phyloP scores from a whole-genome alignment of 2,888 invertebrate species.

The Drosophila sordidapex region DNA sequence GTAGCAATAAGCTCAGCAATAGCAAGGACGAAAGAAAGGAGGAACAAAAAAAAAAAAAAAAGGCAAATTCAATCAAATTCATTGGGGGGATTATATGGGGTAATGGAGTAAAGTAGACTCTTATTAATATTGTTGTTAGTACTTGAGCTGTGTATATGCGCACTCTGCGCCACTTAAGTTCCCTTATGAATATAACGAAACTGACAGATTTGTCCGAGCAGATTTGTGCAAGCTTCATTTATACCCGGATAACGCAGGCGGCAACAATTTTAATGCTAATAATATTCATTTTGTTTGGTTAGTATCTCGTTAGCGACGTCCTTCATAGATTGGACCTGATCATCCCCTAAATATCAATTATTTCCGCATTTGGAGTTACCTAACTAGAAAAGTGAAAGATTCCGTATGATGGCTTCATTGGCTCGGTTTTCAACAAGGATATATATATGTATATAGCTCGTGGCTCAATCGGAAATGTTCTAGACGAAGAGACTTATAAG shows the following conservation, averaged over 20 bases:
- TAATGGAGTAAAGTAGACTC: not conserved
- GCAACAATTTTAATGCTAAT: not conserved
- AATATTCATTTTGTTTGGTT: not conserved
- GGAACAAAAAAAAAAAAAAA: not conserved
- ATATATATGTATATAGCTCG: not conserved
- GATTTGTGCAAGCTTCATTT: not conserved
- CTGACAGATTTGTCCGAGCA: not conserved
- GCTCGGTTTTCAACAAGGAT: too few species aligned
- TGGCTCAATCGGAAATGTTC: not conserved
- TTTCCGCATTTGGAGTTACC: too few species aligned
- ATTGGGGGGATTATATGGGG: not conserved
- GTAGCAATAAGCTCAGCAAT: constrained; percentile 1
- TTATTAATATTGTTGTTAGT: not conserved
- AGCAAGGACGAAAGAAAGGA: not conserved
- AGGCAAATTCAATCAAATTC: not conserved
- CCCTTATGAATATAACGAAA: not conserved
- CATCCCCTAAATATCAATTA: not conserved
- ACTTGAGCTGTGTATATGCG: not conserved
- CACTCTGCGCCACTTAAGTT: not conserved
- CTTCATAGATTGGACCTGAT: not conserved
- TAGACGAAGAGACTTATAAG: not conserved
- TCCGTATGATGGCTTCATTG: not conserved
- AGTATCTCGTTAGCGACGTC: not conserved
- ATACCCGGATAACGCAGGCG: not conserved
- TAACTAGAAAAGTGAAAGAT: not conserved